phyloP scores from a whole-genome alignment of 2,888 invertebrate genomes.

The Zelleria hepariella region DNA sequence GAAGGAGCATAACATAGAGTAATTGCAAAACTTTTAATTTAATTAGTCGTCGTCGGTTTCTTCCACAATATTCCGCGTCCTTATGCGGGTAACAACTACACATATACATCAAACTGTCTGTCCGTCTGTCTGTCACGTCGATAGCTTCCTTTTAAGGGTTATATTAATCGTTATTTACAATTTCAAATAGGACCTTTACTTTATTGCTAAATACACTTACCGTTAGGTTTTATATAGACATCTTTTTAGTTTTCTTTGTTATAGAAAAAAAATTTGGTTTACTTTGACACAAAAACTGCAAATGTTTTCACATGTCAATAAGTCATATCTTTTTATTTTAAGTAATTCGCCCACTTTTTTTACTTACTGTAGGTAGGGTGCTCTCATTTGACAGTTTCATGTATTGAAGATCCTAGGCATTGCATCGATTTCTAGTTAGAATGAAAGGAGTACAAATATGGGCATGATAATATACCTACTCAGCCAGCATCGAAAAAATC shows the following conservation, averaged over 20 bases:
- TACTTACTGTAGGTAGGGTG: too few relatives aligned
- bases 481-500: too few relatives aligned
- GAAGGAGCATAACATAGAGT: background rate
- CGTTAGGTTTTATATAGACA: background rate
- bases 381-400: too few relatives aligned
- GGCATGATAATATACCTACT: too few relatives aligned
- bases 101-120: conserved; percentile 23
- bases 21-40: conserved; percentile 6
- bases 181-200: conserved; percentile 57
- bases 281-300: background rate
- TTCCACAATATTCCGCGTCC: conserved; percentile 8
- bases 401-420: too few relatives aligned
- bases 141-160: conserved; percentile 39
- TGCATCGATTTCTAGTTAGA: too few relatives aligned
- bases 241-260: background rate
- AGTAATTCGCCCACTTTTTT: too few relatives aligned
- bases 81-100: conserved; percentile 1
- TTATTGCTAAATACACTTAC: conserved; percentile 29
- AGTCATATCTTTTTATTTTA: too few relatives aligned
- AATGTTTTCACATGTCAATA: background rate
- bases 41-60: conserved; percentile 5
- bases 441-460: too few relatives aligned
- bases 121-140: conserved; percentile 48
- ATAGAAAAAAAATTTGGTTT: too few relatives aligned
- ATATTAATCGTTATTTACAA: conserved; percentile 55